Evolutionary conservation across 2,797 vertebrate species (phyloP).

Genomic region (Serranus cabrilla): DNA sequence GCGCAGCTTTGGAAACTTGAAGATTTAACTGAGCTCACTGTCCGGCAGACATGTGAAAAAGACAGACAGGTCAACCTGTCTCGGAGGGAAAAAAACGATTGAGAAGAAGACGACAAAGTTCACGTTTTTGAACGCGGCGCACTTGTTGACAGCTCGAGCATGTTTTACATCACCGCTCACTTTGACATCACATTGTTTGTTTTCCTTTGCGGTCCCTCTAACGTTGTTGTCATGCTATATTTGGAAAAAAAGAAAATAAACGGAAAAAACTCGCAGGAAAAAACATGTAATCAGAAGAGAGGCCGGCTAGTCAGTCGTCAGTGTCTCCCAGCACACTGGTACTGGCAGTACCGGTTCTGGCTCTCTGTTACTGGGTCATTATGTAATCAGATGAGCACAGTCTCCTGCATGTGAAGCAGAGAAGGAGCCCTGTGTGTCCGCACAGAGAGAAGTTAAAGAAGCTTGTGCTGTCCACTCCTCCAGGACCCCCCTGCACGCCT

Average conservation of each 20-base stretch:
- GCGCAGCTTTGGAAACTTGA: constrained; percentile 35
- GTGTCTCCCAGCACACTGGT: constrained; percentile 71
- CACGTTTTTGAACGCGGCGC: constrained; percentile 27
- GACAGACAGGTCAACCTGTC: constrained; percentile 8
- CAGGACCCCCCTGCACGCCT: constrained; percentile 60
- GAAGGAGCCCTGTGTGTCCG: constrained; percentile 53
- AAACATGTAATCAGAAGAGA: neutral
- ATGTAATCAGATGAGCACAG: constrained; percentile 76
- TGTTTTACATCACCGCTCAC: constrained; percentile 27
- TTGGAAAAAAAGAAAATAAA: neutral
- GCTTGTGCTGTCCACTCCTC: constrained; percentile 68
- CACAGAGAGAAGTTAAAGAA: constrained; percentile 61
- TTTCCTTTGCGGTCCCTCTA: constrained; percentile 12
- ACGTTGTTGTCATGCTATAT: constrained; percentile 32
- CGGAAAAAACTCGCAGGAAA: neutral
- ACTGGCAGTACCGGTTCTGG: constrained; percentile 75
- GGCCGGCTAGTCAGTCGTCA: constrained; percentile 39
- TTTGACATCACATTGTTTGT: constrained; percentile 50
- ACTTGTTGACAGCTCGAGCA: constrained; percentile 53
- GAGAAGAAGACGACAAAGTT: constrained; percentile 1
- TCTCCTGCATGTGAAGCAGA: constrained; percentile 53
- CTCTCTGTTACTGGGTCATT: constrained; percentile 78
- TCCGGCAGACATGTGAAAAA: constrained; percentile 43
- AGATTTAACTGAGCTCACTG: constrained; percentile 20
- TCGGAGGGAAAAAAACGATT: neutral